Evolutionary conservation across 2,888 invertebrate genomes (phyloP), one percentile per base, ranked within the genome.

Genomic region (Theristus sp.): DNA sequence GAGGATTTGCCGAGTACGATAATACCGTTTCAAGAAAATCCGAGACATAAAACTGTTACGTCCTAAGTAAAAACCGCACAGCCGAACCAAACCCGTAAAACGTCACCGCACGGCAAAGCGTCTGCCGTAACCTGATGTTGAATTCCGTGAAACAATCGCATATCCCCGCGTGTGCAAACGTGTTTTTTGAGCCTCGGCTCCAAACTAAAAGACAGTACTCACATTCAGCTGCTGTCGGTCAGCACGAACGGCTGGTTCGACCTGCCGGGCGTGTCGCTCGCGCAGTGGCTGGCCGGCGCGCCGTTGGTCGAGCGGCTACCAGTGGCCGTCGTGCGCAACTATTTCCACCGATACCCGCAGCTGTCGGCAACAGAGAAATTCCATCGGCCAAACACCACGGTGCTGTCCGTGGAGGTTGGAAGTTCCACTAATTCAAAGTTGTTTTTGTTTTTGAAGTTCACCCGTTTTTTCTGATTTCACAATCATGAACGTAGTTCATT

Each of bases 231-330:
- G 69, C 59, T 65, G 27, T 65, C 68, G 1, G 69, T 70, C 13
- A 67, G 67, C n/a, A 64, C 67, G 49, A 62, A 64, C 30, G 64
- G 64, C 38, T 69, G 70, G 70, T 65, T 70, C 60, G 69, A 71
- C 52, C 64, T 70, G 61, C 70, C 70, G 1, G 69, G 67, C 26
- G 66, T 62, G 56, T 63, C 66, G 22, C 59, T 71, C 54, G 63
- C 66, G 27, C 62, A 67, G 17, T 70, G 66, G 65, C 61, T 70
- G 27, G 65, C 65, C 24, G 67, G 67, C 49, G 3, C 6, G 3
- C 49, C 49, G n/a, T n/a, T 49, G 20, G 24, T 49, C 49, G 49
- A 49, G 13, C 49, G 49, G 3, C 24, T 49, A n/a, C 49, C 49
- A 3, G 24, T 49, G 20, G 49, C 3, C n/a, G 49, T 49, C 3